A percentile compares a stretch with the other conserved stretches of the same genome.
Conservation (phyloP, 2,113 vertebrate species). For the Anolis sagrei region DNA sequence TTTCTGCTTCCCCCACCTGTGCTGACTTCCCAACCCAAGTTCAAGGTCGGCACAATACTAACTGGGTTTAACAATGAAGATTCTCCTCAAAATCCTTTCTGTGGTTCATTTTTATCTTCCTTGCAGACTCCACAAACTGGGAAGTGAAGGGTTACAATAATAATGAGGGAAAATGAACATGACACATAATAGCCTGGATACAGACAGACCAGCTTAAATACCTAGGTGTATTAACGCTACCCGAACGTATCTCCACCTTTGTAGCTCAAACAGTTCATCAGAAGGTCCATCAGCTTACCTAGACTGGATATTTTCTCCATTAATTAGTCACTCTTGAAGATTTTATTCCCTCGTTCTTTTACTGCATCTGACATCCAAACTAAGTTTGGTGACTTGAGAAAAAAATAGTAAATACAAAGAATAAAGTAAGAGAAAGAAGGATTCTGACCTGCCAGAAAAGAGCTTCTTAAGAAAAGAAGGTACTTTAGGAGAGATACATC, state of each 20-base stretch:
- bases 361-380: background rate
- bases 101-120: background rate
- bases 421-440: background rate
- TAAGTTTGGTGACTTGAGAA: background rate
- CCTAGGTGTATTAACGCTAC: background rate
- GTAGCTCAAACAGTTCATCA: background rate
- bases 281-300: background rate
- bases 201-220: background rate
- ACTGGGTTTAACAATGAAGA: background rate
- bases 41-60: background rate
- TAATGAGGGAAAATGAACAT: background rate
- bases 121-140: background rate
- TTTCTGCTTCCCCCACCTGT: too few relatives aligned
- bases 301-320: background rate
- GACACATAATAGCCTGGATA: background rate
- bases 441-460: background rate
- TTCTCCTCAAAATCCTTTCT: background rate
- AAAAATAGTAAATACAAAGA: background rate
- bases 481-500: background rate
- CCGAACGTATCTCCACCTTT: background rate
- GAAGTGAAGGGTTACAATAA: background rate
- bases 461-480: conserved; percentile 1
- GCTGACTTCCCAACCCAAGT: background rate
- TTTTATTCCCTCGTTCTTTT: too few relatives aligned
- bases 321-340: background rate